Evolutionary conservation across 2,113 vertebrate genomes (phyloP), one percentile per base, ranked within the genome.

Genomic region (Nyctibius bracteatus): DNA sequence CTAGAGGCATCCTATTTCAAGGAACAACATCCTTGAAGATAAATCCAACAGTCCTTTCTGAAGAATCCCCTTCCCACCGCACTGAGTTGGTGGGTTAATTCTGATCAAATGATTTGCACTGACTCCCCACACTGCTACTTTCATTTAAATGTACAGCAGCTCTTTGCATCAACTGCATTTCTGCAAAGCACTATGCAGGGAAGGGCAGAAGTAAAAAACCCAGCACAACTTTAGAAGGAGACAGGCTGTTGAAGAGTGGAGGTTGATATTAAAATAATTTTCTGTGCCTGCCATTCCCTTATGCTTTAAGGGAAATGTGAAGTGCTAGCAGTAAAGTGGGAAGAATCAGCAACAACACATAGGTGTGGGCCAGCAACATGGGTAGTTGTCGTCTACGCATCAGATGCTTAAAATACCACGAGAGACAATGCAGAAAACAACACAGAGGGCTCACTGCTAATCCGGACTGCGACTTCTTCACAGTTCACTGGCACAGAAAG

Each of bases 401-500:
- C 81, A 90, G 31, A 35, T 54, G 71, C 37, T 91, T 93, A 85
- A 93, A 94, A 94, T 93, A 77, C 93, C 87, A 62, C 37, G 35
- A n/a, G 55, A 43, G 55, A 94, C 68, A 86, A 84, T 23, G 59
- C n/a, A 92, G 75, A 46, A 83, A 86, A 93, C 84, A 89, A 81
- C 78, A 80, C 33, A 78, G 61, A 88, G 73, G 46, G 72, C 68
- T 95, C 31, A 57, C 2, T 54, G 82, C 33, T 81, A 51, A 83
- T 94, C 83, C 31, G 39, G 33, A 35, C 70, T 57, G 23, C 59
- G 66, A 33, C 72, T 90, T 75, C 88, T 86, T 88, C 47, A 88
- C 77, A 86, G 94, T 88, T 94, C 88, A 92, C 12, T 91, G 81
- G 21, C 81, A 92, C 44, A 87, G 87, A 97, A 96, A 85, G 58